Conservation (phyloP, 2,888 invertebrate species). For the Ormyrus pomaceus region DNA sequence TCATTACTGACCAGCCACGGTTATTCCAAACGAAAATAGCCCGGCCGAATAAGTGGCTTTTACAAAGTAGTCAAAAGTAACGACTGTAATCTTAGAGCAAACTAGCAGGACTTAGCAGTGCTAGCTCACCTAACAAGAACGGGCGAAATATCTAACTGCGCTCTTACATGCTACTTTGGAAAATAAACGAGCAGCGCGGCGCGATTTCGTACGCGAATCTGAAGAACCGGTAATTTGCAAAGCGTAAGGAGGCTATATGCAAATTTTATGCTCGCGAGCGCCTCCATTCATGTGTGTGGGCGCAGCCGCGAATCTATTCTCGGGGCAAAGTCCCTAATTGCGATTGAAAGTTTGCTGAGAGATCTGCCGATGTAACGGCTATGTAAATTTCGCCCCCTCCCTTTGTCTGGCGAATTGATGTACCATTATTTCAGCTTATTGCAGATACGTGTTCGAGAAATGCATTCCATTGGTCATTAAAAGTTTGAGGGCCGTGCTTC, state of each 20-base stretch:
- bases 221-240: slow-evolving; percentile 30
- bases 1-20: too few species aligned
- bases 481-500: too few species aligned
- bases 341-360: slow-evolving; percentile 38
- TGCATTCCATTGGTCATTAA: too few species aligned
- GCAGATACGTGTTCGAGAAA: too few species aligned
- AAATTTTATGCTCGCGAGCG: slow-evolving; percentile 30
- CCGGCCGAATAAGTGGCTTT: neutral
- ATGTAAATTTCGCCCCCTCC: too few species aligned
- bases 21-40: neutral
- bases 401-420: too few species aligned
- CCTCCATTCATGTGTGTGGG: neutral
- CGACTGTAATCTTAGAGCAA: neutral
- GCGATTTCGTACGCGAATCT: slow-evolving; percentile 25
- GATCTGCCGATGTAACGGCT: too few species aligned
- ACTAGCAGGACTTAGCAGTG: neutral
- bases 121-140: neutral
- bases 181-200: slow-evolving; percentile 29
- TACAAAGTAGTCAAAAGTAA: neutral
- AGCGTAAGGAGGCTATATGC: slow-evolving; percentile 38
- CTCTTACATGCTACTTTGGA: slow-evolving; percentile 9
- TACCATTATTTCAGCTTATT: too few species aligned
- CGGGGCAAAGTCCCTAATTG: slow-evolving; percentile 32
- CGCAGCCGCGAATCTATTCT: neutral
- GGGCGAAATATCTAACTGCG: slow-evolving; percentile 2